Percentiles rank a stretch among this genome's conserved stretches.
Evolutionary conservation across 2,113 vertebrate species (phyloP).

Genomic region (Ictalurus punctatus): DNA sequence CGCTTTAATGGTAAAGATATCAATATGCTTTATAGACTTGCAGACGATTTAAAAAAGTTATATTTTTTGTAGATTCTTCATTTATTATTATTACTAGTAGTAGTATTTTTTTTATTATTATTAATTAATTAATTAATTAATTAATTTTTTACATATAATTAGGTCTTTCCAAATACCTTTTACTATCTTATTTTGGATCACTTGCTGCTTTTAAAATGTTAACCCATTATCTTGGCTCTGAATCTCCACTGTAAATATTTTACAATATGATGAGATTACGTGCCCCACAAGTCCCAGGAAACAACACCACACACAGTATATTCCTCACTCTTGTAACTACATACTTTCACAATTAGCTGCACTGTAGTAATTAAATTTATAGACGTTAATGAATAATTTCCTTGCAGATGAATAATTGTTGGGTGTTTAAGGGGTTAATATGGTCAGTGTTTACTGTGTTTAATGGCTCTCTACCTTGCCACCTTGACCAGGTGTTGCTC

Average conservation of each 20-base stretch:
- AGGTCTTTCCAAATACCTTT: background rate
- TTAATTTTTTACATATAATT: too few species aligned
- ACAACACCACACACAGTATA: background rate
- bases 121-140: background rate
- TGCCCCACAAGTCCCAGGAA: background rate
- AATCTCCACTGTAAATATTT: background rate
- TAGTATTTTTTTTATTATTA: background rate
- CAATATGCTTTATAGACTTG: too few species aligned
- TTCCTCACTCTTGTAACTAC: background rate
- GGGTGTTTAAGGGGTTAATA: background rate
- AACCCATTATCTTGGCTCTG: background rate
- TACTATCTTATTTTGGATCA: too few species aligned
- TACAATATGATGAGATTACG: background rate
- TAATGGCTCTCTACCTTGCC: background rate
- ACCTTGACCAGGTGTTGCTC: background rate
- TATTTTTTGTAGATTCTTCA: too few species aligned
- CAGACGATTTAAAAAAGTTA: too few species aligned
- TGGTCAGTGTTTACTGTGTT: background rate
- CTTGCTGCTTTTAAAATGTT: background rate
- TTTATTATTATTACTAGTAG: too few species aligned
- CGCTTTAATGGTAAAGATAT: background rate
- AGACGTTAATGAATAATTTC: background rate
- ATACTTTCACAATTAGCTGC: background rate
- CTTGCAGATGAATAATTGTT: background rate
- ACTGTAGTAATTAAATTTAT: background rate